Percentiles rank a stretch among this genome's conserved stretches.
These are phyloP conservation scores for Rhinoptilus africanus DNA, from an alignment of 2,113 vertebrate genomes.

Conservation along the genomic window DNA sequence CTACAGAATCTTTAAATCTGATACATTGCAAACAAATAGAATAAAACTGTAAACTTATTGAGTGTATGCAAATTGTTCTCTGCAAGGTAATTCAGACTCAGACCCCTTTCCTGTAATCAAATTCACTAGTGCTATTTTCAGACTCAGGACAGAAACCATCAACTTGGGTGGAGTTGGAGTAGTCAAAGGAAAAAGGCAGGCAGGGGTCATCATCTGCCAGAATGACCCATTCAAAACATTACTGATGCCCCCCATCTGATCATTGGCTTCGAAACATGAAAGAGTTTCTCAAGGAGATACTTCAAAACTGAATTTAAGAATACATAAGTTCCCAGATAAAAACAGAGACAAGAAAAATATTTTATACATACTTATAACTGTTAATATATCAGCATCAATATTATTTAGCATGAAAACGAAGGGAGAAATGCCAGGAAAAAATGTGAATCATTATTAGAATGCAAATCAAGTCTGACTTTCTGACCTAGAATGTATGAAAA, in stretches of 20 bases:
- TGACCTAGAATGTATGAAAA: not conserved
- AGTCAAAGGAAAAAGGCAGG: not conserved
- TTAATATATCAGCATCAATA: not conserved
- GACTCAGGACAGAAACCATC: not conserved
- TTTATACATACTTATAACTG: not conserved
- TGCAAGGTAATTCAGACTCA: not conserved
- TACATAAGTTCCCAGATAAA: not conserved
- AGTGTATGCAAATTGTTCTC: not conserved
- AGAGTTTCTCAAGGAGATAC: not conserved
- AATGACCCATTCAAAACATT: not conserved
- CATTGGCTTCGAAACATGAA: not conserved
- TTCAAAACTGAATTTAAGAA: not conserved
- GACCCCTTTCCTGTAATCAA: not conserved
- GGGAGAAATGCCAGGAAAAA: not conserved
- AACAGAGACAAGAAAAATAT: not conserved
- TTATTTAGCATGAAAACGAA: not conserved
- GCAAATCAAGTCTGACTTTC: not conserved
- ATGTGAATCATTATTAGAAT: not conserved
- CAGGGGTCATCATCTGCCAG: not conserved
- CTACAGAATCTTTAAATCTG: constrained; percentile 87
- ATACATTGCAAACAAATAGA: constrained; percentile 25
- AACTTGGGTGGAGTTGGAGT: not conserved
- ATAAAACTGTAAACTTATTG: not conserved
- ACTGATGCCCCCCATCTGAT: not conserved
- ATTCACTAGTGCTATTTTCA: not conserved